Evolutionary conservation across 2,888 invertebrate genomes (phyloP), one percentile per base, ranked within the genome.

Genomic region (Ormia ochracea): DNA sequence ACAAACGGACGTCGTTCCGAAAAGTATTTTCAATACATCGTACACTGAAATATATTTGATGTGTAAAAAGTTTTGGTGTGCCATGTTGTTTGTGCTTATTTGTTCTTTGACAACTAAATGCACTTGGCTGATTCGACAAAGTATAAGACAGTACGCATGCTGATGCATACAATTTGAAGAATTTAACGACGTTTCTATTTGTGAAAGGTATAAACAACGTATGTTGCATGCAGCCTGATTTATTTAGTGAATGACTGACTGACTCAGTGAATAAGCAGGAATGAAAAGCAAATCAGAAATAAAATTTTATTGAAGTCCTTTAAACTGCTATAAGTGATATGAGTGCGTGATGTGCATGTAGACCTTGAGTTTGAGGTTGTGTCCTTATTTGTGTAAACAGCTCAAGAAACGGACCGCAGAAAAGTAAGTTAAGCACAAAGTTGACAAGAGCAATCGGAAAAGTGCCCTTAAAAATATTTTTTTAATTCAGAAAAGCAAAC

Each of bases 81-180:
- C 43, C 31, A 38, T 38, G 56, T 61, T 69, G 38, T 63, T 65
- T 61, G 61, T 45, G 80, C 68, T 80, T 80, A 80, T 76, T 80
- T 80, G 72, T 79, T 54, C 72, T 76, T 80, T 80, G 66, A 80
- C 75, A 80, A 78, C 78, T 61, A 74, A 77, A 77, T 74, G 74
- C 78, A 74, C 78, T 75, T 78, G 70, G 78, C 70, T 70, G 81
- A 78, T 81, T 77, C 75, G 41, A 58, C 77, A 81, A 66, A 54
- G 48, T 61, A 19, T 38, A 31, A 52, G n/a, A 21, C 14, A 58
- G 59, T 31, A 52, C 6, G 9, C 56, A 58, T 9, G 56, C 45
- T 14, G 31, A 26, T 12, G 19, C 21, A 21, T 10, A 33, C 1
- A 52, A 31, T 58, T 31, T 59, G 6, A 23, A 63, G 26, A 61